A percentile compares a stretch with the other conserved stretches of the same genome.
Evolutionary conservation across 2,888 invertebrate genomes (phyloP).

Genomic region (Masnerella sp.): DNA sequence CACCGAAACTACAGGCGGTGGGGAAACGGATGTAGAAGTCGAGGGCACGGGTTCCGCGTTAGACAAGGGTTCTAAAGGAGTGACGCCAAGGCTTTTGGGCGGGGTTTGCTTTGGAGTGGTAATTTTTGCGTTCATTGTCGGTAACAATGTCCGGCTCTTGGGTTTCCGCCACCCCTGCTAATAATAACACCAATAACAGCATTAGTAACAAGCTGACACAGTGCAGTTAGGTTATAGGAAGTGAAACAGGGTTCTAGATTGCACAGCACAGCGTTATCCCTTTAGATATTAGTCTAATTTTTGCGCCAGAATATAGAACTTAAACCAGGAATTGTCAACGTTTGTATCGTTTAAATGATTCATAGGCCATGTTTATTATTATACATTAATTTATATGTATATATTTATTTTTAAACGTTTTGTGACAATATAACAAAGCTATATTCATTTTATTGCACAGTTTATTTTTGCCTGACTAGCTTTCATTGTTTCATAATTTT

Average conservation of each 20-base stretch:
- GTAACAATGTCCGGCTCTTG: slow-evolving; percentile 87
- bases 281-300: slow-evolving; percentile 1
- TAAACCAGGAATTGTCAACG: too few relatives aligned
- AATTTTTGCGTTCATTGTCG: slow-evolving; percentile 79
- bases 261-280: background rate
- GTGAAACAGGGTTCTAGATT: slow-evolving; percentile 4
- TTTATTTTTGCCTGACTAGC: too few relatives aligned
- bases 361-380: too few relatives aligned
- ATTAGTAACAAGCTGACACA: slow-evolving; percentile 65
- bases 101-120: slow-evolving; percentile 80
- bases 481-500: too few relatives aligned
- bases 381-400: too few relatives aligned
- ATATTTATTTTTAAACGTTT: too few relatives aligned
- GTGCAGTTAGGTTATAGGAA: slow-evolving; percentile 12
- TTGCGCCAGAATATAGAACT: too few relatives aligned
- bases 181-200: slow-evolving; percentile 68
- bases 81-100: slow-evolving; percentile 74
- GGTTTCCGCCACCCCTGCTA: slow-evolving; percentile 88
- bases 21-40: slow-evolving; percentile 69
- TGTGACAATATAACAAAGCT: too few relatives aligned
- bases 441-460: too few relatives aligned
- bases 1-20: slow-evolving; percentile 71
- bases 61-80: slow-evolving; percentile 74
- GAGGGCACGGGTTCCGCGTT: slow-evolving; percentile 73
- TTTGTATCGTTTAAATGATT: too few relatives aligned